These are phyloP conservation scores for Blennius ocellaris DNA, from an alignment of 2,113 vertebrate genomes.

Conservation along the genomic window DNA sequence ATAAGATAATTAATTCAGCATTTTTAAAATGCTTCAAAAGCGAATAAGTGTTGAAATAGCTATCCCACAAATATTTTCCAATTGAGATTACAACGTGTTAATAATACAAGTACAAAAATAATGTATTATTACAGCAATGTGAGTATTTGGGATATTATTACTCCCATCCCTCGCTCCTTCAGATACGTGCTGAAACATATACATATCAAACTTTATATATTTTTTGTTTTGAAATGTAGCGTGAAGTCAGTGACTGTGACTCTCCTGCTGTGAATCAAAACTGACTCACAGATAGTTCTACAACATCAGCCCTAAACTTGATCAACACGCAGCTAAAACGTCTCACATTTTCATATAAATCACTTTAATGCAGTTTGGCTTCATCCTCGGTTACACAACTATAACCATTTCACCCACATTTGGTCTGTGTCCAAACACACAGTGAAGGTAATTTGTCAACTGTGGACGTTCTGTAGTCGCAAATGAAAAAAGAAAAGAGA, in stretches of 20 bases:
- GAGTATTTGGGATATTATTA: no score
- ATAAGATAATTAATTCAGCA: no score
- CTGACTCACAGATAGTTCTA: conserved; percentile 54
- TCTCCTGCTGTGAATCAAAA: conserved; percentile 33
- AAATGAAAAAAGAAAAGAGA: conserved; percentile 45
- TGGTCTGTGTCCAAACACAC: no score
- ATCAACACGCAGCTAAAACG: conserved; percentile 40
- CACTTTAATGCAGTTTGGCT: conserved; percentile 27
- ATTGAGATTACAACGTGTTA: no score
- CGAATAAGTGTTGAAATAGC: no score
- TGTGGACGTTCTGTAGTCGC: conserved; percentile 28
- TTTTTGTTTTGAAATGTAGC: conserved; percentile 13
- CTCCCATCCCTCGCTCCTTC: no score
- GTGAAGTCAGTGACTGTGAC: conserved; percentile 12
- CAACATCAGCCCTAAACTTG: conserved; percentile 39
- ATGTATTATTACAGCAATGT: no score
- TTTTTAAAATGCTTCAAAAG: no score
- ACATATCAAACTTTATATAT: no score
- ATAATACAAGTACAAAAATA: no score
- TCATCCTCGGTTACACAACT: conserved; percentile 9
- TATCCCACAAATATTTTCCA: no score
- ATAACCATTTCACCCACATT: not conserved
- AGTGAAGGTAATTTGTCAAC: conserved; percentile 41
- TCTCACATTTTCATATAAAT: conserved; percentile 48
- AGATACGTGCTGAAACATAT: no score